Evolutionary conservation across 2,113 vertebrate species (phyloP), one percentile per base, ranked within the genome.

Genomic region (Catharus bicknelli): DNA sequence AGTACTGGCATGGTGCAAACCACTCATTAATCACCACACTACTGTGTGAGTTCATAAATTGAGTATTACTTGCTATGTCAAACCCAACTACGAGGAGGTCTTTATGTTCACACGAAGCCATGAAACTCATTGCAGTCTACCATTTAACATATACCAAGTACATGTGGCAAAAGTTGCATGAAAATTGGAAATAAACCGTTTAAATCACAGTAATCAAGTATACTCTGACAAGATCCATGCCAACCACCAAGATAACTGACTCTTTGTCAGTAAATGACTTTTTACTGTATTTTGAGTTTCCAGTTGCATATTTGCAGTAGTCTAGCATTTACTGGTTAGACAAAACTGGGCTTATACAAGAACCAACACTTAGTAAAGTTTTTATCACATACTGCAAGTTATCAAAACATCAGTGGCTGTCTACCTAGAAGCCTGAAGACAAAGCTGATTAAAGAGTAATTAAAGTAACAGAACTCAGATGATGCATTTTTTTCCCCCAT

Each of bases 61-160:
- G 11, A 67, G 5, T 70, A 89, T 68, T 79, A 82, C n/a, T 76
- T 57, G 18, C 30, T 68, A 53, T 25, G 10, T 32, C 61, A 78
- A 89, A 66, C 22, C 4, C 42, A 70, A 4, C 30, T 57, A 73
- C 0, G 0, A 16, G 11, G 36, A 83, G 11, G 3, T 42, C 70
- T 14, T 66, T 29, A 47, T 5, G 23, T 29, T 69, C 38, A 45
- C 27, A 84, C 11, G 48, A 75, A 78, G 53, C 27, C 32, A 58
- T 2, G 25, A 61, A 48, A 72, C 16, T 68, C 4, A 48, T 42
- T 90, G 85, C 32, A 42, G 14, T 38, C 19, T 68, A 61, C 5
- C 19, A 25, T 6, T 4, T 42, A 81, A 77, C 12, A 48, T 10
- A 53, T 0, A 3, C 10, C 30, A 61, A 61, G 13, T 14, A 75